Base-by-base conservation (phyloP, 2,113 vertebrate species). In the Ploceus nigricollis region DNA sequence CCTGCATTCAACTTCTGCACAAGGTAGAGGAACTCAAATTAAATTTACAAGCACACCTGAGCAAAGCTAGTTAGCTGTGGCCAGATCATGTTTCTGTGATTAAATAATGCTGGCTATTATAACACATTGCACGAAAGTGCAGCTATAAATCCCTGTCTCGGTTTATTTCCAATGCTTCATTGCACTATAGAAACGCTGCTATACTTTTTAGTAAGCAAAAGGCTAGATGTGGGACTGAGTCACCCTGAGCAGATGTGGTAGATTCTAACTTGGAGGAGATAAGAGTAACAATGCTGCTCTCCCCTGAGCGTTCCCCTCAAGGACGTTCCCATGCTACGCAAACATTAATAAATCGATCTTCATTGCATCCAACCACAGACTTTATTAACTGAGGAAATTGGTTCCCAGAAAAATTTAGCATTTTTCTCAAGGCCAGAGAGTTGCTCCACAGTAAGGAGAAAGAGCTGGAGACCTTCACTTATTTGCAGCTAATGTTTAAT, bases 11-110 rank as follows among this genome's bases (percentile, higher is more conserved):
- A 78, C 48, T 87, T 69, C 66, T 91, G 86, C 69, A 90, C 13
- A 35, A 94, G 56, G 82, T 71, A 70, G 57, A 92, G 76, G 50
- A 81, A 70, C 47, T 66, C 48, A 56, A 61, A 94, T 82, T 94
- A 86, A 94, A 82, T 97, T 96, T 86, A 90, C 63, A 89, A 65
- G 83, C 65, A 51, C 56, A 92, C 89, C 83, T n/a, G 35, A 92
- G 83, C 79, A 91, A 92, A 95, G 85, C 75, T 73, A 53, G 81
- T 86, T 64, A 82, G 81, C 42, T 75, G 57, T 72, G 92, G 88
- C 37, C 65, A 75, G 92, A 33, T 80, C 79, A 77, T 40, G 60
- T 83, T 93, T 95, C 95, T 79, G 28, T 93, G 82, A 92, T 90
- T 91, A 83, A 93, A 90, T 89, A 65, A 75, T 63, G 33, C 58